Evolutionary conservation across 2,113 vertebrate species (phyloP).

Genomic region (Thomomys bottae): DNA sequence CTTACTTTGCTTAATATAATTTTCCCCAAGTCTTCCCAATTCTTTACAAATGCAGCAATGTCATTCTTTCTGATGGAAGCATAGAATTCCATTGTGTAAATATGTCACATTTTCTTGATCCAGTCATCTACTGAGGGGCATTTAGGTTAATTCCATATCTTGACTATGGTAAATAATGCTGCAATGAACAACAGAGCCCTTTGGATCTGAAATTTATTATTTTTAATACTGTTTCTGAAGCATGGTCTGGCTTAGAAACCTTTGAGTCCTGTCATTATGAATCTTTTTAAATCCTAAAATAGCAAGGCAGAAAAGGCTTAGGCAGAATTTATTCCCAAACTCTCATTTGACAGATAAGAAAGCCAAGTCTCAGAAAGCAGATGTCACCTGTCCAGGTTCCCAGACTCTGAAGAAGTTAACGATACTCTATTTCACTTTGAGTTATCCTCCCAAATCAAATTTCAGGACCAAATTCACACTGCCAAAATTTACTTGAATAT

Average conservation of each 20-base stretch:
- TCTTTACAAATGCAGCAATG: no score
- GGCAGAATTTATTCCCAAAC: background rate
- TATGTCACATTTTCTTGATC: no score
- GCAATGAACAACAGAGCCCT: no score
- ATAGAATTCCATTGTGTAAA: no score
- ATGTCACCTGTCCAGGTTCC: background rate
- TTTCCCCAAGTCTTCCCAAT: no score
- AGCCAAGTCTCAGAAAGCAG: background rate
- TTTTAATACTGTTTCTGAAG: background rate
- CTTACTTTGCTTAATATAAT: no score
- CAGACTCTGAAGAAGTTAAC: background rate
- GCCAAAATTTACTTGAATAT: background rate
- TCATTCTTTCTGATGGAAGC: no score
- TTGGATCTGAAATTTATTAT: background rate
- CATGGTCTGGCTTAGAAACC: background rate
- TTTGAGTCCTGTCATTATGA: background rate
- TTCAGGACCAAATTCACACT: constrained; percentile 18
- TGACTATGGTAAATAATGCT: no score
- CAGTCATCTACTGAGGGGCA: no score
- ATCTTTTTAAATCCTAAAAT: background rate
- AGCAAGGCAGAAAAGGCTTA: background rate
- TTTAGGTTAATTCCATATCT: no score
- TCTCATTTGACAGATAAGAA: constrained; percentile 26
- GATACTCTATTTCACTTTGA: background rate
- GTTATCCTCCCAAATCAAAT: background rate